phyloP scores from a whole-genome alignment of 2,113 vertebrate genomes.

The Chlamydotis undulata region DNA sequence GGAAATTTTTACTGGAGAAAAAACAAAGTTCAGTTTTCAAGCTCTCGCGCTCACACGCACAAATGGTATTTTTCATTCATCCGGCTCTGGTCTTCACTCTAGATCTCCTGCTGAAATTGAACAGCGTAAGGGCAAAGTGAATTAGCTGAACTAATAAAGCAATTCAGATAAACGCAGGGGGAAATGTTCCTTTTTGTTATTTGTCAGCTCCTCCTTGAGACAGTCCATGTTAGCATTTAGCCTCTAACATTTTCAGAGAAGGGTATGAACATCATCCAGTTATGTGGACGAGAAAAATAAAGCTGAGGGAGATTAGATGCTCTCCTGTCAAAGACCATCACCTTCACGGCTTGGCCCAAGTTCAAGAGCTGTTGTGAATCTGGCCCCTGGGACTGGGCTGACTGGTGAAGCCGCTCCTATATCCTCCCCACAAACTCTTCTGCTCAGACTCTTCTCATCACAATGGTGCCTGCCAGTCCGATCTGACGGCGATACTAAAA shows the following conservation, averaged over 20 bases:
- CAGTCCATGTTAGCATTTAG: background rate
- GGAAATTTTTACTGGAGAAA: constrained; percentile 29
- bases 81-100: background rate
- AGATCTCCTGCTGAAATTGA: background rate
- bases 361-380: background rate
- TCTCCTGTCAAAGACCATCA: background rate
- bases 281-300: background rate
- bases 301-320: background rate
- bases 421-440: background rate
- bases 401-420: background rate
- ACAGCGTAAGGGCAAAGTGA: fast-evolving
- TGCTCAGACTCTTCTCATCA: background rate
- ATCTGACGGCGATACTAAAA: background rate
- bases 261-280: background rate
- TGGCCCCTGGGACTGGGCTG: background rate
- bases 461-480: background rate
- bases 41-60: background rate
- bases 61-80: constrained; percentile 12
- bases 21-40: background rate
- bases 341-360: background rate
- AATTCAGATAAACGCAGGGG: background rate
- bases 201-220: background rate
- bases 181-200: background rate
- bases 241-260: background rate
- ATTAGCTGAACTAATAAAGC: background rate